These are phyloP conservation scores for Temnopleurus reevesii DNA, from an alignment of 53 echinoderm and acorn worm species.

Conservation along the genomic window DNA sequence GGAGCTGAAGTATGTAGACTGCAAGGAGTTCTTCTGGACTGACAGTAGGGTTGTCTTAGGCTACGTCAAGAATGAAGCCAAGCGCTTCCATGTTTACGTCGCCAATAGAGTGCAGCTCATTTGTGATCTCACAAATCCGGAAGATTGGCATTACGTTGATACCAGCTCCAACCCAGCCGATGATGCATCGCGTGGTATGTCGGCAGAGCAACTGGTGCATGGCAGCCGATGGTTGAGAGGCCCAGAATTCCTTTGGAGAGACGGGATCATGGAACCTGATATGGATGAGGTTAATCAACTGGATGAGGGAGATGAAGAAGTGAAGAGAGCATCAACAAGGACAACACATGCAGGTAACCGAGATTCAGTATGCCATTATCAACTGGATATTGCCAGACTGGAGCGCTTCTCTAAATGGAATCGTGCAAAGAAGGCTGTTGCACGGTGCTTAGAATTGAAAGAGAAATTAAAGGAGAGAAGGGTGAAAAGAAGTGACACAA, in stretches of 20 bases:
- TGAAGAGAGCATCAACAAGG: not conserved
- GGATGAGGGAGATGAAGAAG: not conserved
- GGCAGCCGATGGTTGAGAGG: conserved; percentile 29
- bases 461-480: not conserved
- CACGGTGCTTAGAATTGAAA: conserved; percentile 43
- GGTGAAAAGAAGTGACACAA: not conserved
- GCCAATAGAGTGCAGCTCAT: conserved; percentile 69
- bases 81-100: conserved; percentile 65
- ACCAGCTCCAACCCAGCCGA: conserved; percentile 44
- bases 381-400: conserved; percentile 17
- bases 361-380: not conserved
- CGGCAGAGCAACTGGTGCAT: not conserved
- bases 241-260: conserved; percentile 44
- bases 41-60: conserved; percentile 65
- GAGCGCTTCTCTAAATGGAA: conserved; percentile 47
- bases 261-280: not conserved
- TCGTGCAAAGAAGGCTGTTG: conserved; percentile 44
- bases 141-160: conserved; percentile 38
- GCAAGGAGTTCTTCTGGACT: conserved; percentile 60
- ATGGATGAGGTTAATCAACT: no score
- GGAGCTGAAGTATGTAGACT: conserved; percentile 47
- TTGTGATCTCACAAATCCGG: conserved; percentile 7
- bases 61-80: conserved; percentile 68
- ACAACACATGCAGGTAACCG: no score
- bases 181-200: conserved; percentile 39